phyloP scores from a whole-genome alignment of 2,888 invertebrate species.

The Zaprionus obscuricornis region DNA sequence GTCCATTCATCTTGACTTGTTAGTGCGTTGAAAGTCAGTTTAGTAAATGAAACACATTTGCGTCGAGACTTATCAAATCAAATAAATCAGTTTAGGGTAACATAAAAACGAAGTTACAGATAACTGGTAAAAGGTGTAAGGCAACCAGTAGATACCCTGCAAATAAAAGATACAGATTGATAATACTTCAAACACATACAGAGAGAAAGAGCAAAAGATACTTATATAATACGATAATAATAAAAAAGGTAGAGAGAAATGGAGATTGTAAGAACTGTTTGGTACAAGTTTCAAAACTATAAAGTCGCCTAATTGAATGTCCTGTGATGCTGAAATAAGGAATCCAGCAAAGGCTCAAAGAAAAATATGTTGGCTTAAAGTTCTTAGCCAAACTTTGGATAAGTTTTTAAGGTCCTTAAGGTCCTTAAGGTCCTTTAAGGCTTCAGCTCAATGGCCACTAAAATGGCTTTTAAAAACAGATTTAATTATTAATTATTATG shows the following conservation, averaged over 20 bases:
- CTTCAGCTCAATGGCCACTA: conserved; percentile 8
- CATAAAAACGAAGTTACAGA: conserved; percentile 14
- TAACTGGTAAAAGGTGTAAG: too few species aligned
- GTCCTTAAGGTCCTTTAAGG: not conserved
- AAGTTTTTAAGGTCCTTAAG: conserved; percentile 4
- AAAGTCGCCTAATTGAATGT: conserved; percentile 26
- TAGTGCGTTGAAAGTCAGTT: conserved; percentile 5
- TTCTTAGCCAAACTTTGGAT: conserved; percentile 6
- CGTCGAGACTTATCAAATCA: conserved; percentile 66
- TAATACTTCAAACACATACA: too few species aligned
- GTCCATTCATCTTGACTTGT: not conserved
- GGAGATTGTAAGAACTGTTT: too few species aligned
- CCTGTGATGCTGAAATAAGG: conserved; percentile 12
- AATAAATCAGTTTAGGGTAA: conserved; percentile 59
- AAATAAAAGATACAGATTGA: not conserved
- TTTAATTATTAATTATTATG: conserved; percentile 68
- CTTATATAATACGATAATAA: too few species aligned
- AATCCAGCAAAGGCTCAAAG: not conserved
- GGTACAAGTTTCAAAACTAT: too few species aligned
- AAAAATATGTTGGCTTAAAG: conserved; percentile 17
- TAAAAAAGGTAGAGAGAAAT: too few species aligned
- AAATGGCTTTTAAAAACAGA: conserved; percentile 42
- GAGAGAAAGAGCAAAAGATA: too few species aligned
- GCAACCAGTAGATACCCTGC: conserved; percentile 14
- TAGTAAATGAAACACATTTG: conserved; percentile 66